Evolutionary conservation across 2,797 vertebrate species (phyloP), one percentile per base, ranked within the genome.

Genomic region (Huso huso): DNA sequence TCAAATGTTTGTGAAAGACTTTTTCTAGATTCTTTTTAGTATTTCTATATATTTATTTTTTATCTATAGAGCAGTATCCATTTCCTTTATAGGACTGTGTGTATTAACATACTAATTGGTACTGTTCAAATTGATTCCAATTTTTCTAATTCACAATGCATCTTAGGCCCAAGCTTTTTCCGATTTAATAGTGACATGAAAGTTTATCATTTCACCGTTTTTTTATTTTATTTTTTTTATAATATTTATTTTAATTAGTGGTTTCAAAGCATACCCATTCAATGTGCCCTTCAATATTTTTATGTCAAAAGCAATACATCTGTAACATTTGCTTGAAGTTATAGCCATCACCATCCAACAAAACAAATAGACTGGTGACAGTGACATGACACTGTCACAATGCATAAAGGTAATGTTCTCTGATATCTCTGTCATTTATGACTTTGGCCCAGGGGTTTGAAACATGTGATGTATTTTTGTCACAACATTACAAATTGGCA

Each of bases 391-490:
- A 76, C 88, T 90, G 88, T 89, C 88, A 88, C 74, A 79, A 74
- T 74, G 82, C 78, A 89, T 89, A 84, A 83, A 84, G 84, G 82
- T 87, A 85, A 88, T 88, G 83, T 82, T 82, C 77, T 81, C 77
- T 84, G 82, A 86, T 77, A 64, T 69, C 74, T 63, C 64, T 62
- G 69, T 64, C 64, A 49, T 23, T 84, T 84, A 66, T 68, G 61
- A 83, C 76, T 37, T 51, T 82, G 79, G 79, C 80, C 82, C 79
- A 72, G 81, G 72, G 68, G 65, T 48, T 48, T 79, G 82, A 77
- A 83, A 79, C 75, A 85, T 82, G 84, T 87, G 86, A 86, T 87
- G 89, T 91, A 90, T 90, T 89, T 90, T 88, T 90, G 89, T 88
- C 87, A 84, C 84, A 86, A 87, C 84, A 88, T 89, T 89, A 79